phyloP scores from a whole-genome alignment of 23 tunicate genomes.

The Phallusia fumigata region DNA sequence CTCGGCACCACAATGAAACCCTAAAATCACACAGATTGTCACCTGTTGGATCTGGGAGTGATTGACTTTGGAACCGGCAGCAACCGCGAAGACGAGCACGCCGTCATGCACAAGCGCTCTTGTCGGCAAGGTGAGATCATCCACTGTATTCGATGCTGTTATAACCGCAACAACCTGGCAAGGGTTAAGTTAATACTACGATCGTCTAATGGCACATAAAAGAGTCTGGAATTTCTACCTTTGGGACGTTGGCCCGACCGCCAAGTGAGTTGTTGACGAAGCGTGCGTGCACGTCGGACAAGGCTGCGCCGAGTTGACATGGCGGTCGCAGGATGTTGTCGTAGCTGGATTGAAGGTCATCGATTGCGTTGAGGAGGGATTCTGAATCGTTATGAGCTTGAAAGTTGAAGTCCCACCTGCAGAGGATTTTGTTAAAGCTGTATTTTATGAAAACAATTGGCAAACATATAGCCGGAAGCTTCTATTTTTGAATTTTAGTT shows the following conservation, averaged over 20 bases:
- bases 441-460: neutral
- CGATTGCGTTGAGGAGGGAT: conserved; percentile 37
- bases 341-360: neutral
- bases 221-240: conserved; percentile 17
- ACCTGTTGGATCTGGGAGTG: conserved; percentile 34
- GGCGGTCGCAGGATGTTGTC: neutral
- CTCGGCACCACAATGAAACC: no score
- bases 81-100: conserved; percentile 56
- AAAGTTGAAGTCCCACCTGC: conserved; percentile 31
- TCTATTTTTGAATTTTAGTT: neutral
- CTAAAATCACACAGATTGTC: neutral
- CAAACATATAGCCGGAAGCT: no score
- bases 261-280: conserved; percentile 26
- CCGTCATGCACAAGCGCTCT: conserved; percentile 45
- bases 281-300: conserved; percentile 16
- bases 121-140: conserved; percentile 40
- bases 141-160: conserved; percentile 56
- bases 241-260: conserved; percentile 40
- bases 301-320: conserved; percentile 37
- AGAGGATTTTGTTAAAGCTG: neutral
- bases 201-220: no score
- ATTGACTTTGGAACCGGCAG: conserved; percentile 51
- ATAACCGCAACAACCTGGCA: conserved; percentile 64
- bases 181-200: neutral
- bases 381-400: neutral